Evolutionary conservation across 2,888 invertebrate species (phyloP).

Genomic region (Dusona sp.): DNA sequence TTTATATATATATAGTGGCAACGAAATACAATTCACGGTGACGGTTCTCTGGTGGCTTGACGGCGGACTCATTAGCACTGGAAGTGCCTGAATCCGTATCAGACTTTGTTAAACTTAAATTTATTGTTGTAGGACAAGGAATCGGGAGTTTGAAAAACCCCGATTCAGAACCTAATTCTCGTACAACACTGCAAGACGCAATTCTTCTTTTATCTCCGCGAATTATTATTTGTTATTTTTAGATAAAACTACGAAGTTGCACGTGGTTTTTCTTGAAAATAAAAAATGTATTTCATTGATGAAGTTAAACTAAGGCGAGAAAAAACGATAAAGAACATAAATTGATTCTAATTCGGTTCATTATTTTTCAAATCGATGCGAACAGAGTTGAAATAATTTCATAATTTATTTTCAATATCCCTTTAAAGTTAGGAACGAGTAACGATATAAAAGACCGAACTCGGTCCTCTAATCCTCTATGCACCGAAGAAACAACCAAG

Average conservation of each 20-base stretch:
- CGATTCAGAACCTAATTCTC: neutral
- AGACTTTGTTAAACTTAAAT: neutral
- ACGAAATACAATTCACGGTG: constrained; percentile 51
- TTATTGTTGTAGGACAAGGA: neutral
- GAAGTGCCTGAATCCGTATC: constrained; percentile 9
- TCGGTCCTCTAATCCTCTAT: neutral
- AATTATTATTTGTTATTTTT: neutral
- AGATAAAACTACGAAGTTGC: too few species aligned
- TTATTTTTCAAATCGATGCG: too few species aligned
- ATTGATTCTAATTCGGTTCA: too few species aligned
- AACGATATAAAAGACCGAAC: neutral
- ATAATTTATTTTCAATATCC: neutral
- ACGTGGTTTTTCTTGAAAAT: too few species aligned
- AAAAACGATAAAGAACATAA: too few species aligned
- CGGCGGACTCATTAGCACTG: constrained; percentile 39
- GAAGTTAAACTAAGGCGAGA: too few species aligned
- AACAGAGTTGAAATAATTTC: too few species aligned
- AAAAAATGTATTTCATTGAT: too few species aligned
- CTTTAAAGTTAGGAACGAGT: neutral
- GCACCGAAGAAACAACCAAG: neutral
- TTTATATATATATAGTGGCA: neutral
- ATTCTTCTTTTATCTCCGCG: neutral
- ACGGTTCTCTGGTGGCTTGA: constrained; percentile 24
- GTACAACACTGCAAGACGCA: neutral
- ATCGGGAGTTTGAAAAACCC: neutral